These are phyloP conservation scores for Oryzias dopingdopingensis DNA, from an alignment of 2,797 vertebrate species.

Conservation along the genomic window DNA sequence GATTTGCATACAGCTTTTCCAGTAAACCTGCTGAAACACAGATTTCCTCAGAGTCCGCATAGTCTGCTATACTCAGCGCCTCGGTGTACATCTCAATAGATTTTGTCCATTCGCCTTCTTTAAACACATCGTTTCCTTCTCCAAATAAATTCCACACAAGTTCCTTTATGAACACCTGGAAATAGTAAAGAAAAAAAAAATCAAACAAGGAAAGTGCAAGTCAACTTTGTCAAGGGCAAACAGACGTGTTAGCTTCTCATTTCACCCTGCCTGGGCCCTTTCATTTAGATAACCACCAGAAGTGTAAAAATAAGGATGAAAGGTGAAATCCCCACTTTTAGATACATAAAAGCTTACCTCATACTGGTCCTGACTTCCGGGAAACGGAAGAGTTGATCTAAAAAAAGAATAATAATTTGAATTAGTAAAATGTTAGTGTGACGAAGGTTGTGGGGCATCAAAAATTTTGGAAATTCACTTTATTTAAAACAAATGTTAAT, in stretches of 20 bases:
- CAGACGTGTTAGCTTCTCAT: background rate
- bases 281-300: background rate
- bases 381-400: constrained; percentile 93
- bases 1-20: constrained; percentile 92
- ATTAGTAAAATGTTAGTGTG: background rate
- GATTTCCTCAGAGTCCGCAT: constrained; percentile 92
- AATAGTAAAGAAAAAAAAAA: constrained; percentile 8
- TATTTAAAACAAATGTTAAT: too few relatives aligned
- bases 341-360: constrained; percentile 78
- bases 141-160: constrained; percentile 93
- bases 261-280: background rate
- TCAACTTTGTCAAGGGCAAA: background rate
- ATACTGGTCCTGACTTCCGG: constrained; percentile 91
- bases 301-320: background rate
- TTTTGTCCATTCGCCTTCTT: constrained; percentile 86
- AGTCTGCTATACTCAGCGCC: constrained; percentile 90
- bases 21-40: constrained; percentile 78
- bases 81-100: constrained; percentile 92
- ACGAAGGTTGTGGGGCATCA: background rate
- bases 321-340: background rate
- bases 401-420: constrained; percentile 2
- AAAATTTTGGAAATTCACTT: too few relatives aligned
- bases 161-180: constrained; percentile 88
- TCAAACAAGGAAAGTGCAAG: background rate
- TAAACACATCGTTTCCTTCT: constrained; percentile 92